Evolutionary conservation across 2,797 vertebrate genomes (phyloP).

Genomic region (Tolypeutes matacus): DNA sequence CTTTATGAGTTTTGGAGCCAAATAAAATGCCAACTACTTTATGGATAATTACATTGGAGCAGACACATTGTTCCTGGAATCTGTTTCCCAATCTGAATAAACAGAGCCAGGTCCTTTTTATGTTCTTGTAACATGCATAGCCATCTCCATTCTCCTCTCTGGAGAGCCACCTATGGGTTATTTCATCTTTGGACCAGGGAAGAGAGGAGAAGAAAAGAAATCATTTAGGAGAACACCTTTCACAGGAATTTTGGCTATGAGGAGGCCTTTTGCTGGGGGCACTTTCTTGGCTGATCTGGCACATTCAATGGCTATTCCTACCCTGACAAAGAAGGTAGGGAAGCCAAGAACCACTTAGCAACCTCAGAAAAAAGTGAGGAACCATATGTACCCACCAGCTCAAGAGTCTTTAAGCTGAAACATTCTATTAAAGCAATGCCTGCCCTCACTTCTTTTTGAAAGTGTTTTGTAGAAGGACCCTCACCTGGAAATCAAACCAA

Average conservation of each 20-base stretch:
- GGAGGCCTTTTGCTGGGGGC: not conserved
- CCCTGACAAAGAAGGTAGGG: not conserved
- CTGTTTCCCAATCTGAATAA: constrained; percentile 46
- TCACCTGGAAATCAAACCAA: not conserved
- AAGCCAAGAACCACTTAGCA: constrained; percentile 19
- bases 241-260: constrained; percentile 23
- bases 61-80: constrained; percentile 59
- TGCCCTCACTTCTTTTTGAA: fast-evolving
- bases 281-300: not conserved
- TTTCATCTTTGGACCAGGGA: constrained; percentile 15
- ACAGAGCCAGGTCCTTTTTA: constrained; percentile 56
- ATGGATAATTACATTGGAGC: constrained; percentile 67
- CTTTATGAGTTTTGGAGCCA: constrained; percentile 62
- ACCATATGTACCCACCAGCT: not conserved
- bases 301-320: not conserved
- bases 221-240: constrained; percentile 22
- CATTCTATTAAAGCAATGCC: not conserved
- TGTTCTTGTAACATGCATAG: not conserved
- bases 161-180: constrained; percentile 15
- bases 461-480: not conserved
- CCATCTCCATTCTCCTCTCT: not conserved
- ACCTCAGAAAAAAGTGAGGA: constrained; percentile 5
- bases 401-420: not conserved
- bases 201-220: not conserved
- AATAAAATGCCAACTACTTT: constrained; percentile 38